Conservation (phyloP, 2,888 invertebrate genomes). For the Caenorhabditis sinica region DNA sequence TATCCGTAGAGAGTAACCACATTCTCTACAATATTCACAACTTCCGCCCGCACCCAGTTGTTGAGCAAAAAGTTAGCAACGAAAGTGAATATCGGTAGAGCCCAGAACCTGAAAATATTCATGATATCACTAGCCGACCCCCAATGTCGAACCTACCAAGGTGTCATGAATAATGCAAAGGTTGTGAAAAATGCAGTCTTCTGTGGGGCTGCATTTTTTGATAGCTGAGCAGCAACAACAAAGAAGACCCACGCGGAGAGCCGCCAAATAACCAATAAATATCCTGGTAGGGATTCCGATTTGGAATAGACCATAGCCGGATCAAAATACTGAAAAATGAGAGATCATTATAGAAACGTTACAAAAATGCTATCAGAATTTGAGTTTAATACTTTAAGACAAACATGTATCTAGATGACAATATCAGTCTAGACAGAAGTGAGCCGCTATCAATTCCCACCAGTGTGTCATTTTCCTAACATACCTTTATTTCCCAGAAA, state of each 20-base stretch:
- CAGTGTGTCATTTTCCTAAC: not conserved
- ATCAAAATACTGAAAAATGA: conserved; percentile 89
- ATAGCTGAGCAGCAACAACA: conserved; percentile 88
- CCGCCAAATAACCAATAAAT: conserved; percentile 84
- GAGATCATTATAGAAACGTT: too few species aligned
- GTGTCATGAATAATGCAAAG: conserved; percentile 90
- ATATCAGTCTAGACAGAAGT: too few species aligned
- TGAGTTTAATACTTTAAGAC: too few species aligned
- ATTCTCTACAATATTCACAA: conserved; percentile 88
- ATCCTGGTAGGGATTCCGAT: conserved; percentile 94
- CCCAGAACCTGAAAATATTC: conserved; percentile 87
- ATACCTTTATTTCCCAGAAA: conserved; percentile 77
- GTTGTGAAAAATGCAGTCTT: conserved; percentile 92
- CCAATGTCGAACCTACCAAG: conserved; percentile 87
- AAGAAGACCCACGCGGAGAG: conserved; percentile 91
- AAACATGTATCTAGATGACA: too few species aligned
- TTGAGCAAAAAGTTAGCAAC: conserved; percentile 90
- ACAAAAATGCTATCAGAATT: too few species aligned
- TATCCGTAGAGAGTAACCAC: conserved; percentile 88
- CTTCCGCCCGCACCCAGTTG: conserved; percentile 90
- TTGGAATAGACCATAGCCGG: conserved; percentile 93
- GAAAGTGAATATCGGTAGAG: conserved; percentile 90
- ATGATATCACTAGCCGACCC: too few species aligned
- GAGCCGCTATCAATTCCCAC: too few species aligned
- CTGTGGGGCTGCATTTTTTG: conserved; percentile 91